These are phyloP conservation scores for Ptilodon capucinus DNA, from an alignment of 2,888 invertebrate genomes.

Conservation along the genomic window DNA sequence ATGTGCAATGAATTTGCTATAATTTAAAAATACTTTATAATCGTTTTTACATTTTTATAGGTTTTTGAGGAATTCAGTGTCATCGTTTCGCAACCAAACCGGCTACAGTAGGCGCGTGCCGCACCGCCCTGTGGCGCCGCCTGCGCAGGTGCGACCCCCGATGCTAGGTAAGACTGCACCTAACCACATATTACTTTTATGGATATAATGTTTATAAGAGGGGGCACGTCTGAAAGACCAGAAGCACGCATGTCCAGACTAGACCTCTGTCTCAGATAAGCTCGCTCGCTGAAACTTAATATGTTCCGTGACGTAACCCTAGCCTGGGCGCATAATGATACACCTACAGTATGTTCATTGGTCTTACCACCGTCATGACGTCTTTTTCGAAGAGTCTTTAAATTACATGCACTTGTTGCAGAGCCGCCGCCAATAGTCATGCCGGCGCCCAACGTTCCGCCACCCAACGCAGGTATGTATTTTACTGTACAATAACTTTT, in stretches of 20 bases:
- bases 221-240: too few species aligned
- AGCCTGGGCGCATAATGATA: too few species aligned
- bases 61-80: constrained; percentile 93
- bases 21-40: too few species aligned
- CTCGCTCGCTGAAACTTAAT: too few species aligned
- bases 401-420: constrained; percentile 19
- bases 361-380: too few species aligned
- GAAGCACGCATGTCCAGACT: too few species aligned
- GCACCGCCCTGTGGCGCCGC: constrained; percentile 59
- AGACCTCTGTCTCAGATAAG: too few species aligned
- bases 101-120: constrained; percentile 87
- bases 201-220: too few species aligned
- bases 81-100: constrained; percentile 94
- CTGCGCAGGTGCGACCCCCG: constrained; percentile 42
- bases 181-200: neutral
- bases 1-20: too few species aligned
- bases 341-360: too few species aligned
- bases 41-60: constrained; percentile 52
- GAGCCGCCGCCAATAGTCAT: constrained; percentile 28
- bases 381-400: too few species aligned
- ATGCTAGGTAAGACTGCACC: constrained; percentile 39
- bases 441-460: constrained; percentile 40
- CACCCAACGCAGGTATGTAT: constrained; percentile 24
- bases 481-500: neutral
- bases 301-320: too few species aligned